phyloP scores from a whole-genome alignment of 2,797 vertebrate species.

The Mionectes olivaceus region DNA sequence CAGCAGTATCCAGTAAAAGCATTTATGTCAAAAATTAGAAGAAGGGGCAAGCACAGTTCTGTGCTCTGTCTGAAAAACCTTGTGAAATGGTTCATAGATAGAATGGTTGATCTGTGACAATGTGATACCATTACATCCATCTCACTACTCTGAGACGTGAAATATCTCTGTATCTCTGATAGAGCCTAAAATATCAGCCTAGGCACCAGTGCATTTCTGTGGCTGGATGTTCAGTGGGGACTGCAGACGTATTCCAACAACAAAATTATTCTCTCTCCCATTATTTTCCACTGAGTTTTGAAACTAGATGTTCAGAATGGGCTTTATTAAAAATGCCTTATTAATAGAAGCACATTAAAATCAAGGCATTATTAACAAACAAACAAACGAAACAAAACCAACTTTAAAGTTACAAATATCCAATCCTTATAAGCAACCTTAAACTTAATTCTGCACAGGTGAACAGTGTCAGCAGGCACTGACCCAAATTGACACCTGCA shows the following conservation, averaged over 20 bases:
- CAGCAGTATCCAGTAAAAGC: not conserved
- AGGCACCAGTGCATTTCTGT: not conserved
- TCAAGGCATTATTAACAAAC: rapidly evolving
- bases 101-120: not conserved
- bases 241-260: not conserved
- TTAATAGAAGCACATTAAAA: not conserved
- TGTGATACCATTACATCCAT: no score
- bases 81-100: not conserved
- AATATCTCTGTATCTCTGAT: not conserved
- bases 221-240: not conserved
- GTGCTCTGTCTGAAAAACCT: not conserved
- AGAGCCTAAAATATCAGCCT: not conserved
- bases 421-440: not conserved
- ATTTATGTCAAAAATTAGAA: not conserved
- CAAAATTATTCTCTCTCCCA: not conserved
- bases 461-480: not conserved
- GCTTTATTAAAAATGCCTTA: not conserved
- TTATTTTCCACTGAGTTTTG: not conserved
- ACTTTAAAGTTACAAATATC: not conserved
- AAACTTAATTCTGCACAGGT: not conserved
- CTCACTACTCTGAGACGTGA: not conserved
- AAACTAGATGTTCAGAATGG: not conserved
- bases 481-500: not conserved
- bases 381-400: no score
- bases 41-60: not conserved